These are phyloP conservation scores for Acronicta psi DNA, from an alignment of 2,888 invertebrate species.

Conservation along the genomic window DNA sequence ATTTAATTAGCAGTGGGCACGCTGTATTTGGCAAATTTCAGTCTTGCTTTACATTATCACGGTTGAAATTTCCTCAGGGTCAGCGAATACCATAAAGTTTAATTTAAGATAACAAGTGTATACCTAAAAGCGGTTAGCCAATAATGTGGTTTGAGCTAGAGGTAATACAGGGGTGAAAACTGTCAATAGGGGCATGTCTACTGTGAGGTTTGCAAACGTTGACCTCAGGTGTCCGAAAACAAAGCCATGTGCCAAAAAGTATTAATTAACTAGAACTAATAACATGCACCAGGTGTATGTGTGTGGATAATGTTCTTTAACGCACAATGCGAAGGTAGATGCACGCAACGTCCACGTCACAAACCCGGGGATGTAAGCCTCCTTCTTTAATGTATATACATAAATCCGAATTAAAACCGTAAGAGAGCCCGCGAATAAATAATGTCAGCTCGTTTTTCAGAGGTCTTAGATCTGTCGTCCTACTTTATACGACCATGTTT, in stretches of 20 bases:
- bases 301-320: constrained; percentile 11
- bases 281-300: constrained; percentile 2
- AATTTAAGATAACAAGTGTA: background rate
- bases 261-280: background rate
- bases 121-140: background rate
- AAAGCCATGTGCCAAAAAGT: background rate
- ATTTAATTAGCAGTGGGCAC: too few relatives aligned
- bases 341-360: constrained; percentile 66
- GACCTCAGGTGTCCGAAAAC: constrained; percentile 15
- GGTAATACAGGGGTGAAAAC: background rate
- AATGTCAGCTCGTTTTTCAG: constrained; percentile 84
- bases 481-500: constrained; percentile 79
- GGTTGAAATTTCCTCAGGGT: background rate
- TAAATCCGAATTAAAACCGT: constrained; percentile 87
- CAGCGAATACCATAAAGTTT: background rate
- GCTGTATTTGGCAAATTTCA: too few relatives aligned
- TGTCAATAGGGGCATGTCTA: background rate
- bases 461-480: constrained; percentile 81
- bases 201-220: background rate
- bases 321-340: constrained; percentile 19
- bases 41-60: background rate
- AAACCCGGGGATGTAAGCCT: constrained; percentile 71
- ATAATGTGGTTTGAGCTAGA: too few relatives aligned
- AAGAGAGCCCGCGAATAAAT: constrained; percentile 82
- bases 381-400: constrained; percentile 83